Evolutionary conservation across 2,888 invertebrate species (phyloP).

Genomic region (Stramonita haemastoma): DNA sequence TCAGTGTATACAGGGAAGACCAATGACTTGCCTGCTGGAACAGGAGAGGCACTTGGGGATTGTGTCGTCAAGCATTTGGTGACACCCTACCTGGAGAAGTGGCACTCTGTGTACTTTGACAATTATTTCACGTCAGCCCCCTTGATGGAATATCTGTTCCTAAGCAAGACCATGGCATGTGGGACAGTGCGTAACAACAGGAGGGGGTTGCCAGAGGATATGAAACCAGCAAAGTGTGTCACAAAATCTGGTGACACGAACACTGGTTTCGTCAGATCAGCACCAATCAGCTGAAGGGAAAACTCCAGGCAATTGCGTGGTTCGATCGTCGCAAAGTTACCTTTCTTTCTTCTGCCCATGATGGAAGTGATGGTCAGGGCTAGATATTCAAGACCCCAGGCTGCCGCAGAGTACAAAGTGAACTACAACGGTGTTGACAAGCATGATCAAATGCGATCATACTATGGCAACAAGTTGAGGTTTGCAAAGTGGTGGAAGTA

Average conservation of each 20-base stretch:
- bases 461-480: background rate
- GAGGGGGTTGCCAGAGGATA: background rate
- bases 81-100: background rate
- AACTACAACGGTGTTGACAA: conserved; percentile 32
- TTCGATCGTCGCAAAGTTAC: conserved; percentile 26
- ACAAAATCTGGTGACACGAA: conserved; percentile 20
- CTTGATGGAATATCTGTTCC: background rate
- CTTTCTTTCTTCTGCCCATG: conserved; percentile 19
- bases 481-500: conserved; percentile 7
- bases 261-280: background rate
- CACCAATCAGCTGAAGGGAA: background rate
- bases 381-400: conserved; percentile 1
- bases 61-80: background rate
- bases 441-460: conserved; percentile 14
- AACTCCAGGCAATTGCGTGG: conserved; percentile 29
- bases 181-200: background rate
- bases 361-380: background rate
- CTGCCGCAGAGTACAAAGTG: background rate
- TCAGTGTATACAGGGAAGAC: background rate
- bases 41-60: background rate
- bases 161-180: background rate
- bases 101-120: background rate
- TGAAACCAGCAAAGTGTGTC: conserved; percentile 10
- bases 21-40: background rate
- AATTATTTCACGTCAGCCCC: background rate